phyloP scores from a whole-genome alignment of 1,140 invertebrate species.

The Aphaenogaster rudis region DNA sequence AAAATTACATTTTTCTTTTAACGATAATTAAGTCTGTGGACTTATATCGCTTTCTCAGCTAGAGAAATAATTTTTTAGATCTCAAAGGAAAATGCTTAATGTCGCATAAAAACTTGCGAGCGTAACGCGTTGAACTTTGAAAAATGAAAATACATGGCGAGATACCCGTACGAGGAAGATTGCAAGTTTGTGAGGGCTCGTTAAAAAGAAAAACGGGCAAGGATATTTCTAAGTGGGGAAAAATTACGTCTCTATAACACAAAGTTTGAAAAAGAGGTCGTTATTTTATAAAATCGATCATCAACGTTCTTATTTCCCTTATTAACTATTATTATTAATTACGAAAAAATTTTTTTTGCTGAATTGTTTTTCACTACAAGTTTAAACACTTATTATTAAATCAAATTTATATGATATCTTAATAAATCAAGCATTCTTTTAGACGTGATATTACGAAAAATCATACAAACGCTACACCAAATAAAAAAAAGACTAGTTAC shows the following conservation, averaged over 20 bases:
- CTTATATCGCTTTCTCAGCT: background rate
- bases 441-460: background rate
- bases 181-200: background rate
- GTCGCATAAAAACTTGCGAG: slow-evolving; percentile 6
- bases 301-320: background rate
- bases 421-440: background rate
- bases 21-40: slow-evolving; percentile 5
- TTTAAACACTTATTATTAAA: background rate
- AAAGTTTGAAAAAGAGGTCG: background rate
- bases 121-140: background rate
- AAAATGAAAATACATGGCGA: background rate
- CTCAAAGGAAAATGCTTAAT: background rate
- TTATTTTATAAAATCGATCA: background rate
- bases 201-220: slow-evolving; percentile 20
- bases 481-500: background rate
- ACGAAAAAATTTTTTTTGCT: background rate
- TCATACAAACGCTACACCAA: background rate
- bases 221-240: background rate
- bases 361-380: background rate
- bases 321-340: background rate
- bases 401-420: background rate
- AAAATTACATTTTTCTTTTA: background rate
- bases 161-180: background rate
- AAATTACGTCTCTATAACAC: slow-evolving; percentile 7
- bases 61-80: slow-evolving; percentile 3